Evolutionary conservation across 2,113 vertebrate genomes (phyloP).

Genomic region (Ahaetulla prasina): DNA sequence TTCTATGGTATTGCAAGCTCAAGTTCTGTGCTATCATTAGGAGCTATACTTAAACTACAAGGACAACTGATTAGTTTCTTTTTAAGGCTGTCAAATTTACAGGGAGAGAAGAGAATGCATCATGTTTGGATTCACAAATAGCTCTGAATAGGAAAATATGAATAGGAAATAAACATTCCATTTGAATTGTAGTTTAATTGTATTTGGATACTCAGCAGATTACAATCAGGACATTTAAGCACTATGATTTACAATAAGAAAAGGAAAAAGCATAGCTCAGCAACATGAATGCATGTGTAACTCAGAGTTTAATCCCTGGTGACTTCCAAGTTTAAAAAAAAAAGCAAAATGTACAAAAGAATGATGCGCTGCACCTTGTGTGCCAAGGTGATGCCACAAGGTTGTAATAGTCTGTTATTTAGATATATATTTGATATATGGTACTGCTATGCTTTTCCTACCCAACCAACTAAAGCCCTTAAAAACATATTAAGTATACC

Average conservation of each 20-base stretch:
- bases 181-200: background rate
- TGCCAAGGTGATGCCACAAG: background rate
- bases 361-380: background rate
- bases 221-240: background rate
- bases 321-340: background rate
- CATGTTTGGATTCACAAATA: background rate
- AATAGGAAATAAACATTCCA: background rate
- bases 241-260: background rate
- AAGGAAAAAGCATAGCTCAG: background rate
- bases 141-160: background rate
- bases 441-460: background rate
- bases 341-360: background rate
- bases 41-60: conserved; percentile 13
- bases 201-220: background rate
- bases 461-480: background rate
- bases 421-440: background rate
- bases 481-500: background rate
- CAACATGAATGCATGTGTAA: background rate
- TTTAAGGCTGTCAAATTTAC: background rate
- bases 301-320: background rate
- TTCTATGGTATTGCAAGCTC: conserved; percentile 1
- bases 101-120: background rate
- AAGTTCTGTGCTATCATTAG: background rate
- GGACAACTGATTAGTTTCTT: conserved; percentile 21
- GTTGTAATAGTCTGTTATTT: background rate